Evolutionary conservation across 35 echinoderm and acorn worm species (phyloP).

Genomic region (Ophioderma brevispina): DNA sequence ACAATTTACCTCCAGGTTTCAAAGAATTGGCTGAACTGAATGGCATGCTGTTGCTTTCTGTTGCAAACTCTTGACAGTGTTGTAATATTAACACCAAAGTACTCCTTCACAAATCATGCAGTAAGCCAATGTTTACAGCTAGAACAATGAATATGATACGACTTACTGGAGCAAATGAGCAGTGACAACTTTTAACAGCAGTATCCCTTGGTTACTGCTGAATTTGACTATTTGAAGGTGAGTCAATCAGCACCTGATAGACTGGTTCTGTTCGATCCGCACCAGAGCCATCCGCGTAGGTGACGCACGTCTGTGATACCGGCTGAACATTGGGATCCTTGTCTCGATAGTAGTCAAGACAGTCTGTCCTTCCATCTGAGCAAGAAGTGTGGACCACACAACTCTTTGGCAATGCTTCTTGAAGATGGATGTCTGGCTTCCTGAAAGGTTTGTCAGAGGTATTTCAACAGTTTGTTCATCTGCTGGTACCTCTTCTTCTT

Average conservation of each 20-base stretch:
- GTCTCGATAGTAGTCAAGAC: background rate
- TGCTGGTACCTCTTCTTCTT: background rate
- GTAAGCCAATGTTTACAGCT: too few relatives aligned
- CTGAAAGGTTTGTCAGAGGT: background rate
- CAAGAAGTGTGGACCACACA: background rate
- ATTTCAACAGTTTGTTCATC: conserved; percentile 7
- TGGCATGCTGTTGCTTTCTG: too few relatives aligned
- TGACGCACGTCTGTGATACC: background rate
- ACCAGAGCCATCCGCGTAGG: background rate
- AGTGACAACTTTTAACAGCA: too few relatives aligned
- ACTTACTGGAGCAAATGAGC: too few relatives aligned
- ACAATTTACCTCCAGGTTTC: too few relatives aligned
- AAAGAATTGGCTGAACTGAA: too few relatives aligned
- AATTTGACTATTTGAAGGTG: background rate
- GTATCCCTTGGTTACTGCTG: too few relatives aligned
- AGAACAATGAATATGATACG: too few relatives aligned
- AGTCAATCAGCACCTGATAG: background rate
- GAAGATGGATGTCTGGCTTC: background rate
- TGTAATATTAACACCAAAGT: too few relatives aligned
- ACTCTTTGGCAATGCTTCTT: background rate
- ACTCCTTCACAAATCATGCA: too few relatives aligned
- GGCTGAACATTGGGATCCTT: background rate
- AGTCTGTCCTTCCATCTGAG: background rate
- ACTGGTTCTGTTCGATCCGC: background rate
- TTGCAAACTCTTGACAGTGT: too few relatives aligned